Base-by-base conservation (phyloP, 2,113 vertebrate genomes). In the Synodontis membranacea region DNA sequence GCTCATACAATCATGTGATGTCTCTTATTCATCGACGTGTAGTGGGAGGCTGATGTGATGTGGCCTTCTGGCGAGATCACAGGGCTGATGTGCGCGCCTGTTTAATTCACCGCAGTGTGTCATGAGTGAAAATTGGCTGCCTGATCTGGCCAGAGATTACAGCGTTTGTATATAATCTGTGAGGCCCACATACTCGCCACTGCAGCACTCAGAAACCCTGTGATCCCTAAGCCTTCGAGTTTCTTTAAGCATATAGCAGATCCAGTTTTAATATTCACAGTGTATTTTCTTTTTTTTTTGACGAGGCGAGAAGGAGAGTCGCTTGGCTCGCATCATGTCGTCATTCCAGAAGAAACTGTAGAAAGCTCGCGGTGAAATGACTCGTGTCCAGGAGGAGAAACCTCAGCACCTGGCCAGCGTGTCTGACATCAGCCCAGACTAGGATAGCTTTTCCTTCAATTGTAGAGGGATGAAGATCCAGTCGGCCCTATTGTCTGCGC, bases 361-460 rank as follows among this genome's bases (percentile, higher is more conserved):
- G 37, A 21, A 21, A 15, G 42, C 75, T 78, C 28, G 14, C 4
- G 4, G 50, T 28, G 39, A 48, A 78, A 87, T 90, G 88, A 92
- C 92, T 89, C 3, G 70, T 74, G 70, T 74, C 70, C 39, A 91
- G 92, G 82, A 86, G 88, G 92, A 92, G 93, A 93, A 92, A 88
- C 82, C 93, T 92, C 90, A 93, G 86, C 87, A 88, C 89, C 86
- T 85, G 89, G 89, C 84, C 88, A 83, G 88, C 91, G 92, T 87
- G 88, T 91, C 88, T 91, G 88, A 93, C 92, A 92, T 93, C 93
- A 91, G 89, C 87, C 88, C 90, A 85, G 70, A 86, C 89, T 89
- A 91, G 85, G 90, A 81, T 90, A 91, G 90, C 90, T 92, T 93
- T 95, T 95, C 94, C 93, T 94, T 91, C 91, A 68, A 93, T 95